Evolutionary conservation across 2,797 vertebrate genomes (phyloP), one percentile per base, ranked within the genome.

Genomic region (Odontamblyopus rebecca): DNA sequence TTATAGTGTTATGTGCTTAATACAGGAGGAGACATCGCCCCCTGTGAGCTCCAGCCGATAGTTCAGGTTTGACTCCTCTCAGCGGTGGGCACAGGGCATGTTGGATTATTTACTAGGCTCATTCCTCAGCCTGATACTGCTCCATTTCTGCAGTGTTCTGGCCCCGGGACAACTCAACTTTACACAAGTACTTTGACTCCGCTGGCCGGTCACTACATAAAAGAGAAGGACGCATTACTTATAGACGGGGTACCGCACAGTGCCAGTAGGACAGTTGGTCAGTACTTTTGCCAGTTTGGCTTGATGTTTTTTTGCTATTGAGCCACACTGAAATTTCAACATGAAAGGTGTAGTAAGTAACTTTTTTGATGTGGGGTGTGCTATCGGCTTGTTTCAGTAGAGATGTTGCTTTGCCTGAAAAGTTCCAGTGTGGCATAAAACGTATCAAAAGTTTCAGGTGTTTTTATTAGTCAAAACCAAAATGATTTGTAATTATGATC

Each of bases 101-200:
- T 48, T 51, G 23, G 50, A 66, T 66, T 66, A 66, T 66, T 66
- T 51, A 66, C 44, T 18, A 29, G 26, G 44, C 64, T 27, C 41
- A 66, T 66, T 26, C 15, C 64, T 66, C 64, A 66, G 41, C 6
- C 41, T 50, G 64, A 51, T 51, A 29, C 44, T 51, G 26, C 64
- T 29, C 13, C 44, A 19, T 26, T 66, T 27, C 44, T 29, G 64
- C 44, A 66, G 64, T 51, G 26, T 50, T 66, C 26, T 66, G 44
- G 64, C 64, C 64, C 16, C 13, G 8, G 66, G 66, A 67, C 44
- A 67, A 67, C 51, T 54, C 19, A 54, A 54, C 51, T n/a, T 53
- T 67, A 67, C 65, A 67, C 27, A n/a, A 67, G 5, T 27, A 53
- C 50, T 67, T 56, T 67, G n/a, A 56, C 26, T 32, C 66, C 66